These are phyloP conservation scores for Leuciscus waleckii DNA, from an alignment of 2,797 vertebrate genomes.

Conservation along the genomic window DNA sequence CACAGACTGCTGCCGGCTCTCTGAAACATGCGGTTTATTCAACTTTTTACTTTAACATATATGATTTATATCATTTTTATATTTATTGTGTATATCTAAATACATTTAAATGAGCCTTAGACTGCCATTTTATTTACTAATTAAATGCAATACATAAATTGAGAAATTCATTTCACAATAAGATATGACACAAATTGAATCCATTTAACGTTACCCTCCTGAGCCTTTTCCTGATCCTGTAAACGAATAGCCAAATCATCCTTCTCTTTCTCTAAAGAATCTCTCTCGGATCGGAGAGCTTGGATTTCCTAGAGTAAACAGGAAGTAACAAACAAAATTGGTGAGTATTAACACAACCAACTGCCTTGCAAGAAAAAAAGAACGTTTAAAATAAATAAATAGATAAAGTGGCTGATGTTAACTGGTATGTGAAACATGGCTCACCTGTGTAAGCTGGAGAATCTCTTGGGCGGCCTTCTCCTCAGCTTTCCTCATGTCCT, in stretches of 20 bases:
- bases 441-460: constrained; percentile 72
- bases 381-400: neutral
- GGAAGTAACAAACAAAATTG: constrained; percentile 8
- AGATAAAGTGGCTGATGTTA: neutral
- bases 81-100: neutral
- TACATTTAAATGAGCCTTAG: neutral
- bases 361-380: neutral
- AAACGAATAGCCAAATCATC: constrained; percentile 66
- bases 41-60: neutral
- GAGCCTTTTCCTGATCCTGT: constrained; percentile 68
- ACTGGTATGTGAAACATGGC: neutral
- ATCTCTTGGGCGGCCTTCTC: constrained; percentile 71
- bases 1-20: constrained; percentile 65
- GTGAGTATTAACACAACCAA: neutral
- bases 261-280: constrained; percentile 68
- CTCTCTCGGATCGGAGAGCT: constrained; percentile 67
- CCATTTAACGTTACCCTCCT: constrained; percentile 68
- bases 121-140: neutral
- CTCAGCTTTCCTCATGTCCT: constrained; percentile 68
- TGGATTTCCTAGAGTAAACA: constrained; percentile 64
- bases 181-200: neutral
- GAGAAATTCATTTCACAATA: neutral
- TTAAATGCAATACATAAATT: neutral
- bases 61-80: neutral
- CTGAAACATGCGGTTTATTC: constrained; percentile 55